phyloP scores from a whole-genome alignment of 2,797 vertebrate species.

The Sebastes iracundus region DNA sequence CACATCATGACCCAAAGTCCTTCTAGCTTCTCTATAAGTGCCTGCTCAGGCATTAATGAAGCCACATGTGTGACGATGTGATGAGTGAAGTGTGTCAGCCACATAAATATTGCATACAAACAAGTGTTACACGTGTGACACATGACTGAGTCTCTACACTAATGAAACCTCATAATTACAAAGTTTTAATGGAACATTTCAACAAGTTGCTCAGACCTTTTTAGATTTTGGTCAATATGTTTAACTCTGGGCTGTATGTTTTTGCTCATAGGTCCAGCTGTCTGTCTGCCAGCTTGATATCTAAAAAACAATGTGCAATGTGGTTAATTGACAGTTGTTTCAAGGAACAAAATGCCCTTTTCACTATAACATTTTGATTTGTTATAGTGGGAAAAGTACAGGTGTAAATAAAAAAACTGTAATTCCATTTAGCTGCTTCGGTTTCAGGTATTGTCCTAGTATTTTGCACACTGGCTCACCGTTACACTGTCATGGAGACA shows the following conservation, averaged over 20 bases:
- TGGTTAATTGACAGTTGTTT: not conserved
- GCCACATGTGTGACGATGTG: not conserved
- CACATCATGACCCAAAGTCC: not conserved
- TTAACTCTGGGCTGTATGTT: not conserved
- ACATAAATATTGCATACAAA: conserved; percentile 45
- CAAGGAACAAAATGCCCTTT: not conserved
- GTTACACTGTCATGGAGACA: not conserved
- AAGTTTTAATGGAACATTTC: not conserved
- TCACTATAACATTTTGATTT: not conserved
- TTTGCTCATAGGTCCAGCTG: not conserved
- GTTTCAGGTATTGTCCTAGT: not conserved
- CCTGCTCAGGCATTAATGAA: conserved; percentile 22
- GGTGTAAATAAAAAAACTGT: not conserved
- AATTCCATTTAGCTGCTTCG: not conserved
- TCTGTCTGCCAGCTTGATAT: not conserved
- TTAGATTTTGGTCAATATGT: not conserved
- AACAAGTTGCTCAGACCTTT: not conserved
- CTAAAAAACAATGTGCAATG: not conserved
- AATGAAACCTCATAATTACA: not conserved
- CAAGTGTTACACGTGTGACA: conserved; percentile 26
- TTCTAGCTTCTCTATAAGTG: not conserved
- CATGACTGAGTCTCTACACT: not conserved
- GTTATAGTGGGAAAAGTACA: not conserved
- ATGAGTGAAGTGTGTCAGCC: conserved; percentile 1
- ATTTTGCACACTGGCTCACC: not conserved